Evolutionary conservation across 2,888 invertebrate genomes (phyloP).

Genomic region (Himalopsyche kuldschensis): DNA sequence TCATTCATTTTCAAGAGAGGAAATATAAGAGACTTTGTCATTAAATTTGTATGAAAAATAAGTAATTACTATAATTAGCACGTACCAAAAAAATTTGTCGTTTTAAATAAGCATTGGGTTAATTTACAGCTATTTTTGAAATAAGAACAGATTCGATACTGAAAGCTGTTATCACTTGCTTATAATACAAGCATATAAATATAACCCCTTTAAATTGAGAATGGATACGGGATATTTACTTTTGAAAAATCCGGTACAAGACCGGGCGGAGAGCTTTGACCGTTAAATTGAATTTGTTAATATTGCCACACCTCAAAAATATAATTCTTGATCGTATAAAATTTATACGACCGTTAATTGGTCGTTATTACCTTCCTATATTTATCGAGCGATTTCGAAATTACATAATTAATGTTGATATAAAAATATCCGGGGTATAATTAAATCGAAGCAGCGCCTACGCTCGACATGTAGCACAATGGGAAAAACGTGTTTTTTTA

Average conservation of each 20-base stretch:
- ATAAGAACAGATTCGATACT: too few relatives aligned
- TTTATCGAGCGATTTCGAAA: conserved; percentile 9
- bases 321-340: conserved; percentile 6
- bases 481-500: background rate
- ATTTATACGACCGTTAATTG: conserved; percentile 31
- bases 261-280: background rate
- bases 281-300: conserved; percentile 4
- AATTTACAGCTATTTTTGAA: too few relatives aligned
- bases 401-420: background rate
- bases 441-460: background rate
- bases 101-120: too few relatives aligned
- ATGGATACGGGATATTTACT: background rate
- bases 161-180: too few relatives aligned
- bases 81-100: too few relatives aligned
- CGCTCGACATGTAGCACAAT: background rate
- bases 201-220: too few relatives aligned
- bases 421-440: background rate
- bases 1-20: too few relatives aligned
- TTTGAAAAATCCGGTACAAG: background rate
- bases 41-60: too few relatives aligned
- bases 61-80: too few relatives aligned
- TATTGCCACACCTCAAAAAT: conserved; percentile 14
- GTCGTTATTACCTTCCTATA: conserved; percentile 26
- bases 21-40: too few relatives aligned
- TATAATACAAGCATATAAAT: too few relatives aligned